Conservation (phyloP, 2,797 vertebrate species). For the Lates japonicus region DNA sequence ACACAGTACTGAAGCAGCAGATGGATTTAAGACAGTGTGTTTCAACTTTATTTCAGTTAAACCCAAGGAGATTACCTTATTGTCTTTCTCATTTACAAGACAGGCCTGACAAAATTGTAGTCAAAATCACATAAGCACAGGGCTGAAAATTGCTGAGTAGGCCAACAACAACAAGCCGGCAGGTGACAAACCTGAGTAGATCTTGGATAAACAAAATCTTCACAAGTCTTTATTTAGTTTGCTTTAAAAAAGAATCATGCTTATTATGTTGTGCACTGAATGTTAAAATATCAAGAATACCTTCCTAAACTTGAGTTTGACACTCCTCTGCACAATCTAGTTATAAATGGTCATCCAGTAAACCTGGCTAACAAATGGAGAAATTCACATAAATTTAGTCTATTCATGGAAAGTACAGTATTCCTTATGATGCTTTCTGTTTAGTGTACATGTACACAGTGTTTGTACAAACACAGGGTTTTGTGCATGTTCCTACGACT, state of each 20-base stretch:
- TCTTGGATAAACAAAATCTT: conserved; percentile 48
- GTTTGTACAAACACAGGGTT: conserved; percentile 15
- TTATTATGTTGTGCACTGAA: conserved; percentile 18
- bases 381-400: neutral
- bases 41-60: conserved; percentile 53
- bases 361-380: neutral
- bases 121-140: conserved; percentile 51
- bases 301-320: neutral
- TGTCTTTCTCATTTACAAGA: conserved; percentile 54
- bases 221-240: conserved; percentile 41
- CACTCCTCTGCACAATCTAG: neutral
- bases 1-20: conserved; percentile 7
- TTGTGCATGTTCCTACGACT: conserved; percentile 50
- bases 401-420: conserved; percentile 1
- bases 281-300: neutral
- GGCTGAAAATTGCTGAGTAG: conserved; percentile 45
- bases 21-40: conserved; percentile 28
- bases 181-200: conserved; percentile 49
- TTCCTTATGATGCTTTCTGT: neutral
- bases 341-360: neutral
- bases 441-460: neutral
- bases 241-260: neutral
- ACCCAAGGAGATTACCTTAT: conserved; percentile 45
- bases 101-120: conserved; percentile 47
- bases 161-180: conserved; percentile 33